phyloP scores from a whole-genome alignment of 2,113 vertebrate species.

The Aspidoscelis tigris region DNA sequence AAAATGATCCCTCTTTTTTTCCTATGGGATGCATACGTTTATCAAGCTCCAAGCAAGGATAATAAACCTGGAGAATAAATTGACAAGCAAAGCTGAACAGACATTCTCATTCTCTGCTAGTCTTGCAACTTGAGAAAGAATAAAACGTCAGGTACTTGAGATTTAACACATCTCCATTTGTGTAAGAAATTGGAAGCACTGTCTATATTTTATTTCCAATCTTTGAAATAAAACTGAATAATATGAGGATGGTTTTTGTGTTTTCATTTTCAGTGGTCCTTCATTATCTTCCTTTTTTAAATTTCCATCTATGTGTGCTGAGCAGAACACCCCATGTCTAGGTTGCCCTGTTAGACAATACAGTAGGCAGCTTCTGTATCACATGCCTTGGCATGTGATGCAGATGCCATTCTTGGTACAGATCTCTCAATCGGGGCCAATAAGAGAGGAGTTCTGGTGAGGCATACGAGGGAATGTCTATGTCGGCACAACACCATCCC shows the following conservation, averaged over 20 bases:
- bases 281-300: no score
- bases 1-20: neutral
- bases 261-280: neutral
- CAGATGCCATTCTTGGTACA: no score
- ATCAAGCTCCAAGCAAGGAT: neutral
- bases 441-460: no score
- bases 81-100: conserved; percentile 9
- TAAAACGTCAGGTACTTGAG: neutral
- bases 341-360: no score
- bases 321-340: no score
- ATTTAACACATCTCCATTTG: neutral
- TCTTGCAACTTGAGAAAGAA: neutral
- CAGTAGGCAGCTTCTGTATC: no score
- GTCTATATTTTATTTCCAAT: neutral
- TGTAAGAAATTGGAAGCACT: neutral
- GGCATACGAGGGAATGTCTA: no score
- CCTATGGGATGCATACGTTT: neutral
- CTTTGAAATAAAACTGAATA: neutral
- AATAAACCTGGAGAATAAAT: neutral
- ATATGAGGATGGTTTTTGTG: neutral
- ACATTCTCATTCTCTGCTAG: neutral
- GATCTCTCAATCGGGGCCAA: no score
- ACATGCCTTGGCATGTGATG: no score
- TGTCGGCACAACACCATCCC: no score
- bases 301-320: no score